Conservation (phyloP, 2,113 vertebrate species). For the Gulo gulo region DNA sequence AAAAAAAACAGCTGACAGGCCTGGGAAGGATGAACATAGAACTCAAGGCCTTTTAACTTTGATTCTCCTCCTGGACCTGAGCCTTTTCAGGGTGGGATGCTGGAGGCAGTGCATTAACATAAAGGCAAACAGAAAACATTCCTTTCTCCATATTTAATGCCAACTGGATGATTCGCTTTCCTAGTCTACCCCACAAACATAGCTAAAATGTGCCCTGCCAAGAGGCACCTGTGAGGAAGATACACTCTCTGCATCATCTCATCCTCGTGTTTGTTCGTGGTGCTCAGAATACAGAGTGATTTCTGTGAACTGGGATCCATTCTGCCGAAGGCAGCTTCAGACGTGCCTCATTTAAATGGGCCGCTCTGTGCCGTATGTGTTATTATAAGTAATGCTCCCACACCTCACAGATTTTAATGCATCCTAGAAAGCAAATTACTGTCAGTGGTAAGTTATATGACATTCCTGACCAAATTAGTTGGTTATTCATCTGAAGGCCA, state of each 20-base stretch:
- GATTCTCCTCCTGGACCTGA: neutral
- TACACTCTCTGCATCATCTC: neutral
- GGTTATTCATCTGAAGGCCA: slow-evolving; percentile 55
- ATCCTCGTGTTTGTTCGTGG: neutral
- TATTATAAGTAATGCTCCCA: slow-evolving; percentile 25
- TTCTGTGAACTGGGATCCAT: neutral
- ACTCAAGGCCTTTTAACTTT: neutral
- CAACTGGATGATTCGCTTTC: neutral
- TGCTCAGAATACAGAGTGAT: neutral
- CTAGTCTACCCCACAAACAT: neutral
- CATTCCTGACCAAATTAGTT: slow-evolving; percentile 61
- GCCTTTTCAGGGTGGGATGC: neutral
- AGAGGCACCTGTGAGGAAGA: neutral
- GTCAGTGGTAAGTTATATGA: slow-evolving; percentile 28
- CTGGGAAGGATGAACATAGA: neutral
- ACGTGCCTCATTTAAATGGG: neutral
- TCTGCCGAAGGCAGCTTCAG: neutral
- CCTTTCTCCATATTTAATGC: neutral
- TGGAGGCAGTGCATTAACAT: neutral
- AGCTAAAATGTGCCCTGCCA: neutral
- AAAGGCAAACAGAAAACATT: neutral
- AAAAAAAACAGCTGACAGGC: neutral
- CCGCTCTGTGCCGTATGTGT: neutral
- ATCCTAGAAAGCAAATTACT: slow-evolving; percentile 60
- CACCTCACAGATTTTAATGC: slow-evolving; percentile 52